Conservation (phyloP, 2,113 vertebrate species). For the Brachyhypopomus gauderio region DNA sequence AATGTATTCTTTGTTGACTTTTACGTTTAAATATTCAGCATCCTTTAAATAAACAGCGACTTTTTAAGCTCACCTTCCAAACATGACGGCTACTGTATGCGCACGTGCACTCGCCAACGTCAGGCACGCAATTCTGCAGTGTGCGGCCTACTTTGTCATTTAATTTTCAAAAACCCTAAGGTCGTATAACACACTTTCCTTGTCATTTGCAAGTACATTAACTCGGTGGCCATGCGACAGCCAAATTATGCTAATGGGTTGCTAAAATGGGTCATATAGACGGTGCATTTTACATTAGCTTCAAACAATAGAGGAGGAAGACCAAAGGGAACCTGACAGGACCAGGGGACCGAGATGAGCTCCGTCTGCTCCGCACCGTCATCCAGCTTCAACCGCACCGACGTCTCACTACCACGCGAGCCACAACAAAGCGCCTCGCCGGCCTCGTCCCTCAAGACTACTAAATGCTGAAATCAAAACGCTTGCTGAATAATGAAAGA, state of each 20-base stretch:
- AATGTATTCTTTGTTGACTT: background rate
- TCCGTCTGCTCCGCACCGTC: too few relatives aligned
- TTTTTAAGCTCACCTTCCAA: constrained; percentile 38
- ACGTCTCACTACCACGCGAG: background rate
- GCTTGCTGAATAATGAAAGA: constrained; percentile 55
- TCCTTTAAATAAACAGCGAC: too few relatives aligned
- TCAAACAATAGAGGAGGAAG: constrained; percentile 76
- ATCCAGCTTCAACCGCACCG: too few relatives aligned
- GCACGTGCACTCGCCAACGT: constrained; percentile 31
- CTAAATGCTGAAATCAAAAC: constrained; percentile 45
- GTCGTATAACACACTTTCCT: constrained; percentile 88
- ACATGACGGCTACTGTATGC: constrained; percentile 35
- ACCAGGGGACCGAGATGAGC: constrained; percentile 15
- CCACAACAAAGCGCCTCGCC: constrained; percentile 18
- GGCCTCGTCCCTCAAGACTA: constrained; percentile 21
- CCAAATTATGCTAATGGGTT: constrained; percentile 90
- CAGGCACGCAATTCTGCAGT: constrained; percentile 63
- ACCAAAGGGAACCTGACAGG: constrained; percentile 73
- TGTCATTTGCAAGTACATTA: constrained; percentile 93
- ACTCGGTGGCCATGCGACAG: constrained; percentile 82
- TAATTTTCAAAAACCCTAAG: constrained; percentile 88
- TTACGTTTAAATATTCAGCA: background rate
- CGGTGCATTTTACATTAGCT: constrained; percentile 77
- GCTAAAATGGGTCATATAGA: constrained; percentile 88
- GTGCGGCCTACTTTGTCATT: constrained; percentile 81